These are phyloP conservation scores for Kryphioiulus occultus DNA, from an alignment of 2,888 invertebrate genomes.

Conservation along the genomic window DNA sequence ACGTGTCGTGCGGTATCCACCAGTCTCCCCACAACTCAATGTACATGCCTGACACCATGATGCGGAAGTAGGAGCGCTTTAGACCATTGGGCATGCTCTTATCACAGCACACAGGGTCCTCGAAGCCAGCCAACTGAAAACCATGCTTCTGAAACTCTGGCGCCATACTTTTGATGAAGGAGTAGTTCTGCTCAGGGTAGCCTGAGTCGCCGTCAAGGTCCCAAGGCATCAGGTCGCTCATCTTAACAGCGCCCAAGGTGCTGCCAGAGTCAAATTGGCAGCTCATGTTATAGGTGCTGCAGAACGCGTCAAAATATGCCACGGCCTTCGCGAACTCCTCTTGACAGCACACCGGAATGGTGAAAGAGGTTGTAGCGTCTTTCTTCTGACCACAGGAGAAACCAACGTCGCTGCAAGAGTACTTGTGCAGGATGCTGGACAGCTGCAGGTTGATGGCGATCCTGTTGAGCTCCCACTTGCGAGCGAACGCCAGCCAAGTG, in stretches of 20 bases:
- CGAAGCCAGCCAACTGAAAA: constrained; percentile 50
- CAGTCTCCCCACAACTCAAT: constrained; percentile 59
- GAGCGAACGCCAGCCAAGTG: constrained; percentile 49
- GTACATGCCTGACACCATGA: constrained; percentile 56
- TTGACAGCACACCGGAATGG: constrained; percentile 58
- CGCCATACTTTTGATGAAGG: constrained; percentile 55
- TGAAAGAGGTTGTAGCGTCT: constrained; percentile 44
- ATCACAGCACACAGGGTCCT: constrained; percentile 49
- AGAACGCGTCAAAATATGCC: constrained; percentile 56
- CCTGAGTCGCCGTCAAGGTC: constrained; percentile 60
- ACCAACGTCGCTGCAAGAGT: constrained; percentile 56
- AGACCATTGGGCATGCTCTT: constrained; percentile 52
- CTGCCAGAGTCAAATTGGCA: constrained; percentile 60
- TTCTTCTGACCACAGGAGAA: constrained; percentile 55
- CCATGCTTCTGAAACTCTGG: constrained; percentile 54
- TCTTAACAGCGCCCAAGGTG: constrained; percentile 61
- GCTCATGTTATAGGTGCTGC: constrained; percentile 56
- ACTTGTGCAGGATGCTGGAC: constrained; percentile 46
- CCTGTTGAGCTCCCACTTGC: constrained; percentile 51
- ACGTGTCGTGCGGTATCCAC: not conserved
- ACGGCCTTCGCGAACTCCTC: constrained; percentile 57
- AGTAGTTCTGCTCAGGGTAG: constrained; percentile 56
- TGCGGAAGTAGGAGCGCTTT: constrained; percentile 56
- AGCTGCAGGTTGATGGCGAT: constrained; percentile 11
- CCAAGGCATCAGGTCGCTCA: constrained; percentile 60